phyloP scores from a whole-genome alignment of 2,888 invertebrate species.

The Sialis lutaria region DNA sequence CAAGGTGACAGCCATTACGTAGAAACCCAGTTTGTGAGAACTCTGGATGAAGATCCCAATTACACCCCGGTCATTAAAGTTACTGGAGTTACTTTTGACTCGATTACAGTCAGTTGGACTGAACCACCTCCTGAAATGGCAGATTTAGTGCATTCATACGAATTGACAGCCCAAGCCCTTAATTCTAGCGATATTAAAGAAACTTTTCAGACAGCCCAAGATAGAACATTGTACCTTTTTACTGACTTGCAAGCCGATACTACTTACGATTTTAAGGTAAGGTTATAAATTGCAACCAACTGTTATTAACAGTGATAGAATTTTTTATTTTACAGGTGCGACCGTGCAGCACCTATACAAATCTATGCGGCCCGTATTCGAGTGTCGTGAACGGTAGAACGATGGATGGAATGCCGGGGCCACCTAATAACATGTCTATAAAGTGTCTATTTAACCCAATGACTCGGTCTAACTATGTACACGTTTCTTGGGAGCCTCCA shows the following conservation, averaged over 20 bases:
- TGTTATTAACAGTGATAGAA: not conserved
- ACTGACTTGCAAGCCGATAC: conserved; percentile 59
- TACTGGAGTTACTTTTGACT: conserved; percentile 48
- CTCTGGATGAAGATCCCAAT: conserved; percentile 52
- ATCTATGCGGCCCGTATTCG: conserved; percentile 63
- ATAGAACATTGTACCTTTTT: conserved; percentile 61
- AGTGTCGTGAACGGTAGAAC: conserved; percentile 62
- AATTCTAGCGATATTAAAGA: conserved; percentile 31
- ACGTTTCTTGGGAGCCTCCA: conserved; percentile 58
- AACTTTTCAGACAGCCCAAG: conserved; percentile 47
- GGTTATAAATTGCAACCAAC: not conserved
- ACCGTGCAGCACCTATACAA: conserved; percentile 65
- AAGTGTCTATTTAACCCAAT: conserved; percentile 46
- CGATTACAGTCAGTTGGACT: conserved; percentile 69
- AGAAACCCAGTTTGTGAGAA: conserved; percentile 33
- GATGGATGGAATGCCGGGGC: conserved; percentile 62
- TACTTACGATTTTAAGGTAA: conserved; percentile 59
- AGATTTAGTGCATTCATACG: conserved; percentile 59
- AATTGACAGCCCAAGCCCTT: conserved; percentile 43
- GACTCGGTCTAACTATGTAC: conserved; percentile 40
- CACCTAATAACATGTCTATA: conserved; percentile 48
- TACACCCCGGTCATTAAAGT: conserved; percentile 65
- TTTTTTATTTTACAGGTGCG: conserved; percentile 27
- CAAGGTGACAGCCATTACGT: conserved; percentile 40
- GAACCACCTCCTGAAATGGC: conserved; percentile 45